Evolutionary conservation across 2,888 invertebrate species (phyloP), one percentile per base, ranked within the genome.

Genomic region (Ischnura elegans): DNA sequence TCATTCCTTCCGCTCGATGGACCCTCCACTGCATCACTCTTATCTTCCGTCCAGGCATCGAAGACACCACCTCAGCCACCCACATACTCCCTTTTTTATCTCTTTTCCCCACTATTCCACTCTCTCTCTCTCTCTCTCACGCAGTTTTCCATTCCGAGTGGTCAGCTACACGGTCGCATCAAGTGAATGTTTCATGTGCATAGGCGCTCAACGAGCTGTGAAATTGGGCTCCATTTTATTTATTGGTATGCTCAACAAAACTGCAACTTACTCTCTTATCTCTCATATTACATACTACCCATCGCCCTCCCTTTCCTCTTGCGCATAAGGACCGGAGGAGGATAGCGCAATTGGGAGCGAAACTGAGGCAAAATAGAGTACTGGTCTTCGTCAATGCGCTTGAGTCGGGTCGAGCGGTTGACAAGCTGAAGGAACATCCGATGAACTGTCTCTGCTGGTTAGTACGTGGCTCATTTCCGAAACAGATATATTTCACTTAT

Each of bases 161-260:
- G 76, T 76, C 76, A 76, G 76, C 36, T 76, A 76, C 36, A 51
- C 16, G 36, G 76, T 16, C 76, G 76, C 13, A 76, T 76, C 76
- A 76, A 76, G 76, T 36, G 76, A 76, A 76, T 36, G 76, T 76
- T 76, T 76, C 36, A 76, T 76, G 36, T 36, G 76, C 76, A 36
- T 76, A 29, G 76, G 16, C 21, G 36, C 16, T 76, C 76, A 76
- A 76, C 36, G 76, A 76, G 76, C 36, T 36, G 13, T 76, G 76
- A 76, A 76, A 76, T 76, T 76, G 76, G 16, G 76, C 36, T 29
- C 76, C 76, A 76, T n/a, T 76, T 76, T 76, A n/a, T n/a, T n/a
- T n/a, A n/a, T 36, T 29, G 36, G 76, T 76, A 16, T 13, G 36
- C 8, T 29, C n/a, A 61, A 6, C 25, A 61, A 61, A 61, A 61